Conservation (phyloP, 1,140 invertebrate species). For the Sitodiplosis mosellana region DNA sequence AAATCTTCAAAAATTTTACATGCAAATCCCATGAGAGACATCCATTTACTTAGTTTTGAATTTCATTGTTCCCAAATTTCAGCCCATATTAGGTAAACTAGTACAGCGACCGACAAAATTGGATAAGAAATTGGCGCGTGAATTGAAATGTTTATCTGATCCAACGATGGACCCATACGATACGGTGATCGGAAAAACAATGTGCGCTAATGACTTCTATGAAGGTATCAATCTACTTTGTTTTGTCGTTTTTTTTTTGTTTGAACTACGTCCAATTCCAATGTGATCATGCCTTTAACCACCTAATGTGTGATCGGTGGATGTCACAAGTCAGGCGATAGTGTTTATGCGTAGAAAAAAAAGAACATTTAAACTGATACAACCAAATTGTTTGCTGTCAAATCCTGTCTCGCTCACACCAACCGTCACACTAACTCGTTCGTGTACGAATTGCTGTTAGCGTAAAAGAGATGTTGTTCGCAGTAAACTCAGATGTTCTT, state of each 20-base stretch:
- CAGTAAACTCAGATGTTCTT: background rate
- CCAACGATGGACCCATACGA: slow-evolving; percentile 63
- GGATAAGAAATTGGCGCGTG: slow-evolving; percentile 57
- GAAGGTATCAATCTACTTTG: slow-evolving; percentile 45
- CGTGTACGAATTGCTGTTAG: too few relatives aligned
- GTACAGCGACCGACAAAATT: slow-evolving; percentile 64
- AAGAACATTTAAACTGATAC: background rate
- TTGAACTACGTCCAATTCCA: background rate
- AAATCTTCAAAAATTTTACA: slow-evolving; percentile 11
- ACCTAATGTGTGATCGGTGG: too few relatives aligned
- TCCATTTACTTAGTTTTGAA: background rate
- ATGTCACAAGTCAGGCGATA: background rate
- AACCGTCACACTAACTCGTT: too few relatives aligned
- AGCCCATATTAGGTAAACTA: slow-evolving; percentile 78
- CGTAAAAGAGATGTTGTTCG: too few relatives aligned
- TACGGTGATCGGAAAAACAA: slow-evolving; percentile 75
- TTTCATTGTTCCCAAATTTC: background rate
- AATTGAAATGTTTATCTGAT: slow-evolving; percentile 53
- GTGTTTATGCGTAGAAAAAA: background rate
- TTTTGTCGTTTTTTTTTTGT: background rate
- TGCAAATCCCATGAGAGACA: background rate
- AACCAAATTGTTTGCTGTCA: too few relatives aligned
- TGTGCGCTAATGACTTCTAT: slow-evolving; percentile 95
- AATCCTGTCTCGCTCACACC: too few relatives aligned
- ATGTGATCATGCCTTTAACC: too few relatives aligned